Conservation (phyloP, 2,888 invertebrate genomes). For the Mesorhabditis belari region DNA sequence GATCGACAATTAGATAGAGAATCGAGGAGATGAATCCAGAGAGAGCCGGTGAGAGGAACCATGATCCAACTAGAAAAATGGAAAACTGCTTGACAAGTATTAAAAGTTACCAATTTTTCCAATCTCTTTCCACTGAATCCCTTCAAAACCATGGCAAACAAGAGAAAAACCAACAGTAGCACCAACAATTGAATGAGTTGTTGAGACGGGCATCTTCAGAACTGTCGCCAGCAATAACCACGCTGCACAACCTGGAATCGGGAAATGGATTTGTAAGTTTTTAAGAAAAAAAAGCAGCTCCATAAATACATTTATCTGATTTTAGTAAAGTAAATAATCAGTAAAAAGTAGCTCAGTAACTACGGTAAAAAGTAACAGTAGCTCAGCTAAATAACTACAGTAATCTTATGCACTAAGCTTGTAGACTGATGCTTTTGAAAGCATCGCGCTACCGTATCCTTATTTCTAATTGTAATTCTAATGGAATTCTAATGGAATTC, state of each 20-base stretch:
- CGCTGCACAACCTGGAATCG: slow-evolving; percentile 66
- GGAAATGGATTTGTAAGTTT: too few relatives aligned
- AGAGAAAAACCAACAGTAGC: slow-evolving; percentile 92
- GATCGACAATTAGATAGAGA: slow-evolving; percentile 73
- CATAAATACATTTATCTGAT: too few relatives aligned
- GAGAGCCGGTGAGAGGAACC: slow-evolving; percentile 89
- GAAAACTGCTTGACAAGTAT: neutral
- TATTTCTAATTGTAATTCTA: too few relatives aligned
- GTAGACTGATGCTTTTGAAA: too few relatives aligned
- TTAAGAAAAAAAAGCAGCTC: too few relatives aligned
- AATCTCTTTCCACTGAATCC: slow-evolving; percentile 75
- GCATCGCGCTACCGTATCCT: too few relatives aligned
- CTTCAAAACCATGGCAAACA: slow-evolving; percentile 76
- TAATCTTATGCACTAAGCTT: too few relatives aligned
- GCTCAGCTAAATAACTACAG: too few relatives aligned
- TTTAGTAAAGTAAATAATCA: too few relatives aligned
- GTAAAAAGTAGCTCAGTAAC: too few relatives aligned
- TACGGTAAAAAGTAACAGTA: too few relatives aligned
- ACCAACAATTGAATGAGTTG: slow-evolving; percentile 95
- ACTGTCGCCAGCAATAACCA: slow-evolving; percentile 92
- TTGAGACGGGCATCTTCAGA: slow-evolving; percentile 86
- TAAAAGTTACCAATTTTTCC: slow-evolving; percentile 67
- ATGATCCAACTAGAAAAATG: slow-evolving; percentile 69
- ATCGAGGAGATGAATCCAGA: slow-evolving; percentile 79
- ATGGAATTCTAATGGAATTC: too few relatives aligned